phyloP scores from a whole-genome alignment of 2,888 invertebrate genomes.

The Spilosoma lubricipeda region DNA sequence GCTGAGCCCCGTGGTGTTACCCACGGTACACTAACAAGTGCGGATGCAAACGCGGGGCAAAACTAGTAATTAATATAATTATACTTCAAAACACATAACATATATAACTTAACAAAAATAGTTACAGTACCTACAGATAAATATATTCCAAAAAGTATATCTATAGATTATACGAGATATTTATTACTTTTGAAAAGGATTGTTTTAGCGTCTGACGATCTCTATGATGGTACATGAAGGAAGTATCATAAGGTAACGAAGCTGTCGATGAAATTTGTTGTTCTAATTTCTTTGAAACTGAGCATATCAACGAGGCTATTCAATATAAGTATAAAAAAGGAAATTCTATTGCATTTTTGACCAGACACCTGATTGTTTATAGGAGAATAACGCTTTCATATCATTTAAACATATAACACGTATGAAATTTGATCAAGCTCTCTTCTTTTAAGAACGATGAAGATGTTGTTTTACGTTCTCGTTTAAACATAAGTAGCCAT shows the following conservation, averaged over 20 bases:
- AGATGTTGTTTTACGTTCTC: background rate
- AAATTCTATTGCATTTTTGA: background rate
- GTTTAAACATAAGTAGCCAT: background rate
- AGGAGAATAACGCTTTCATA: background rate
- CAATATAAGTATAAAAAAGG: background rate
- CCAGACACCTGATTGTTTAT: background rate
- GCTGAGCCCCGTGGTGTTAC: too few species aligned
- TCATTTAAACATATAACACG: background rate
- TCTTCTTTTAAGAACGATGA: background rate
- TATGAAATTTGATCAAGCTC: background rate
- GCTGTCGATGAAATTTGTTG: conserved; percentile 40
- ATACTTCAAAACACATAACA: background rate
- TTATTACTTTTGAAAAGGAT: background rate
- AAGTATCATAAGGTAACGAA: conserved; percentile 18
- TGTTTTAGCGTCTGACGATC: conserved; percentile 8
- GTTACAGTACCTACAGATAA: background rate
- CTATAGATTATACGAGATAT: too few species aligned
- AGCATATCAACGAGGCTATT: background rate
- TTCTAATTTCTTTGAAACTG: conserved; percentile 40
- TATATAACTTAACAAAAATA: background rate
- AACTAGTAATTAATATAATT: background rate
- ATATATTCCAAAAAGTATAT: background rate
- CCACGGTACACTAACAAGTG: too few species aligned
- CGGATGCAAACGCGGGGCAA: too few species aligned
- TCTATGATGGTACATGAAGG: conserved; percentile 44